Base-by-base conservation (phyloP, 37 sponge, comb jelly and placozoan species). In the Petrosia ficiformis region DNA sequence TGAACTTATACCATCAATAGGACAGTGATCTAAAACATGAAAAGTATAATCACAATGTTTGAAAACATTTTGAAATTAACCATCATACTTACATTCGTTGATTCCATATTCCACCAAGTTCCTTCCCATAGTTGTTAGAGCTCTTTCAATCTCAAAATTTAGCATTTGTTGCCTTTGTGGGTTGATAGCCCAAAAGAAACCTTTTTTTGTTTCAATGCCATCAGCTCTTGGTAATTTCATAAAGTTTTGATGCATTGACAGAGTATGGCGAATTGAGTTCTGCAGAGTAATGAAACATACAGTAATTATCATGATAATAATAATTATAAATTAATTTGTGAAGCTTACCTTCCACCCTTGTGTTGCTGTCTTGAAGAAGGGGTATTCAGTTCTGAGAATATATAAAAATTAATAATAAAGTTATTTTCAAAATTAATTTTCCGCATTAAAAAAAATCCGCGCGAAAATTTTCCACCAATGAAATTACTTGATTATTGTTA, bases 341-440 rank as follows among this genome's bases (percentile, higher is more conserved):
- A 60, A 66, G 24, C 29, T 70, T 61, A 91, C 92, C 83, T 92
- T 92, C 92, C 92, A 92, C 3, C 92, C 92, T 35, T 92, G 88
- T 10, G 83, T 87, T 31, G 84, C 92, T 39, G 80, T 83, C 73
- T 60, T 71, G 70, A 76, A 92, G 78, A 74, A 92, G 11, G 92
- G 92, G 71, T 77, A 92, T 40, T 83, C 68, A 21, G 58, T 32
- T 57, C 92, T 91, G 80, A 36, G 35, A 26, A 25, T 40, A 69
- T 52, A 40, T 32, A 34, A 32, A 14, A 68, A 34, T 32, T 19
- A 24, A 16, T 34, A 68, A 14, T 39, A 14, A 40, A 21, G 4
- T 19, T 30, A 19, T 8, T 8, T 64, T 64, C 10, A 30, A 29
- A n/a, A 64, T 29, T 64, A n/a, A n/a, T n/a, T n/a, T n/a, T 8